Base-by-base conservation (phyloP, 2,888 invertebrate genomes). In the Sphecodes monilicornis region DNA sequence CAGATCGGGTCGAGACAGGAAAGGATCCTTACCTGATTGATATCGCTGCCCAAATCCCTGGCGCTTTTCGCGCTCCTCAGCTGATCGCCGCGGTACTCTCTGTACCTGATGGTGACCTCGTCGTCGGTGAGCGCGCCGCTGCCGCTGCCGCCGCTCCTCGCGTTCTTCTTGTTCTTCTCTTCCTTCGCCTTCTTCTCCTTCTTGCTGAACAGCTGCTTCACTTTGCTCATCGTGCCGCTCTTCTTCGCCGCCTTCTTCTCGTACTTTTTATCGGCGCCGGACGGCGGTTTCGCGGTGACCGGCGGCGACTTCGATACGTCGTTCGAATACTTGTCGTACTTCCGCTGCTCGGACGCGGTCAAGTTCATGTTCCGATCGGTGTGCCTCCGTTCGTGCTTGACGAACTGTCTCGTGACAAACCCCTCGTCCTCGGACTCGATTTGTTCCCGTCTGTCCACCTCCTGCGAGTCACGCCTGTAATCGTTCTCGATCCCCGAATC, bases 401-500 rank as follows among this genome's bases (percentile, higher is more conserved):
- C 96, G 90, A 97, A 96, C 84, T 97, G 94, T 74, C 97, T 97
- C 84, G 97, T 96, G 89, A 95, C 96, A 94, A 95, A 96, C 89
- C 97, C 97, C 90, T 97, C 97, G 87, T 97, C 97, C 87, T 97
- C 97, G 87, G 96, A 97, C 86, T 96, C 97, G 86, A 94, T 86
- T 5, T 89, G 89, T 50, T 94, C 94, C 50, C 94, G 90, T 41
- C 93, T 87, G 69, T 94, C 94, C 11, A 92, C 93, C 80, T 94
- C 94, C 76, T 94, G 93, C 0, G 97, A 97, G 91, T 97, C 97
- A 86, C 97, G 96, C 76, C 97, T 96, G 91, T 97, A 97, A 93
- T 98, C 97, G 89, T 97, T 97, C 92, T 97, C 97, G 86, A 97
- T 97, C 0, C 98, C 97, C 0, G 97, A 98, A 95, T 98, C 97